Base-by-base conservation (phyloP, 2,113 vertebrate genomes). In the Hydrolagus affinis region DNA sequence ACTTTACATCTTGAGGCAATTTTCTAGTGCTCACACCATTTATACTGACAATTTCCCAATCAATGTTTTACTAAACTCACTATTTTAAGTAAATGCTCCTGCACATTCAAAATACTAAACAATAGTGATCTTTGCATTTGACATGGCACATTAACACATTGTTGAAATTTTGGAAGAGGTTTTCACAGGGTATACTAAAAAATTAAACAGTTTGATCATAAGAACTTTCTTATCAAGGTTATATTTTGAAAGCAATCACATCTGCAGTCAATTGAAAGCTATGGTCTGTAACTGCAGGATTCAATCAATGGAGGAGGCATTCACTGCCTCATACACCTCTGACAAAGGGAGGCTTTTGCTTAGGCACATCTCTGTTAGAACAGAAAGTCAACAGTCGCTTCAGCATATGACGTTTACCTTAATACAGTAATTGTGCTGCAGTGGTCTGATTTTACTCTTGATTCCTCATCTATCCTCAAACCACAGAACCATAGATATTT, bases 241-340 rank as follows among this genome's bases (percentile, higher is more conserved):
- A 17, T 19, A 25, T 83, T 30, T 32, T 2, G 19, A 14, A 66
- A 83, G 78, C 64, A 83, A 68, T 83, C 15, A 10, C 25, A 19
- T 30, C 28, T 32, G 17, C 60, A 30, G 25, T 83, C 21, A 25
- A 83, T 83, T 83, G 78, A 83, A 83, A 9, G 17, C 7, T 21
- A 66, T 28, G 28, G 17, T 66, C 25, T 83, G 78, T 68, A 32
- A 68, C 78, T 83, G 64, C 17, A 1, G 25, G 60, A 68, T 66
- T 30, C 32, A 83, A 83, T 83, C 78, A 83, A 62, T 10, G 2
- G 14, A 68, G n/a, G 78, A 32, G 62, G 32, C 78, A 30, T 83
- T 66, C 66, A 83, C 32, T 64, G 62, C 62, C 78, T 83, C 78
- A 83, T 32, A 60, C n/a, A 62, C 12, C 62, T 17, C 25, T 66